Evolutionary conservation across 2,113 vertebrate species (phyloP).

Genomic region (Cettia cetti): DNA sequence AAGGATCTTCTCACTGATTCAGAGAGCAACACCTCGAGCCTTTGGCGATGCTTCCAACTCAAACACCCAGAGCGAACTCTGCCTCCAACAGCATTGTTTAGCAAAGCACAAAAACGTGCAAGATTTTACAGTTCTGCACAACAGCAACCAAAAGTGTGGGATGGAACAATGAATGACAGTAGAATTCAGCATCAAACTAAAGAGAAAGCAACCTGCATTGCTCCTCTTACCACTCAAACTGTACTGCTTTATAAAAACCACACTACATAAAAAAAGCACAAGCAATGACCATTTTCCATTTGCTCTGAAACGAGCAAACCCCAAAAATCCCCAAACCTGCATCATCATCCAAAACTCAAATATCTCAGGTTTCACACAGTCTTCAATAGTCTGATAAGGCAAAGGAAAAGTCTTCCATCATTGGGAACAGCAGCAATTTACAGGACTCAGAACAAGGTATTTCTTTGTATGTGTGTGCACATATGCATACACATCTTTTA

Average conservation of each 20-base stretch:
- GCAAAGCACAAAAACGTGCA: conserved; percentile 54
- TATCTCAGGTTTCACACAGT: conserved; percentile 46
- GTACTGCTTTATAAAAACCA: background rate
- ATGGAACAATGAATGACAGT: background rate
- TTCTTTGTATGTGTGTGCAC: background rate
- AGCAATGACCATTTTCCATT: background rate
- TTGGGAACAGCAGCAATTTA: conserved; percentile 76
- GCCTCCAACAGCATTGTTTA: background rate
- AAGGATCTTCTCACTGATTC: background rate
- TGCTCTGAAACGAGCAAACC: conserved; percentile 80
- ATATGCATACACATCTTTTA: background rate
- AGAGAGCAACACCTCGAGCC: background rate
- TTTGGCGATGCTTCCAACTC: background rate
- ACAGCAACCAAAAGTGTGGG: conserved; percentile 27
- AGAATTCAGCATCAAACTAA: background rate
- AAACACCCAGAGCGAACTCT: background rate
- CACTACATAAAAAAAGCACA: background rate
- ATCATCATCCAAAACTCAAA: conserved; percentile 60
- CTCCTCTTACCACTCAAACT: background rate
- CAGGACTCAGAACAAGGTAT: conserved; percentile 53
- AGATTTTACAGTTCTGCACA: conserved; percentile 58
- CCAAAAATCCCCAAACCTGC: background rate
- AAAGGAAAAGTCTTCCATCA: conserved; percentile 79
- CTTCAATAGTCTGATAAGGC: conserved; percentile 79
- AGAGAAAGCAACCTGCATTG: background rate